Evolutionary conservation across 2,888 invertebrate genomes (phyloP), one percentile per base, ranked within the genome.

Genomic region (Venusia cambrica): DNA sequence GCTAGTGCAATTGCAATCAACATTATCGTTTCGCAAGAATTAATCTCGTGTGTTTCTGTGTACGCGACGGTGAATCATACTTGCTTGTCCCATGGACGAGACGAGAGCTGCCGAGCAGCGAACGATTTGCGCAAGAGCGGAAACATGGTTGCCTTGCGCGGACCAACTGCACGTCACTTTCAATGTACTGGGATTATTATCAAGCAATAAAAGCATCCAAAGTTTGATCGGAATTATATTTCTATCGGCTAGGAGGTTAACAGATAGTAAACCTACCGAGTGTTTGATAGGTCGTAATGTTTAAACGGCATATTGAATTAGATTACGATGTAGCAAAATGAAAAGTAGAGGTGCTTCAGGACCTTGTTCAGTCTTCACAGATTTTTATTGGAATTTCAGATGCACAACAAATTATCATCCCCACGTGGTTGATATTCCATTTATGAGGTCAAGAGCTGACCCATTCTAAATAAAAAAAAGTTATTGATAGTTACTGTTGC

Each of bases 61-160:
- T 51, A 40, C 48, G 45, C 28, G 45, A 13, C 47, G 45, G 51
- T 57, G 65, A 64, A 51, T 63, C 63, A 63, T 45, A 36, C 37
- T 47, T 44, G 49, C 45, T 47, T 44, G 49, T 46, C 45, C 50
- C 39, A 47, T 48, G 55, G 56, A 50, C 38, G 42, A 53, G 50
- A 24, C 42, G 49, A 45, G 57, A 47, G 49, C 48, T 40, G 48
- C 47, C 51, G 48, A 57, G 53, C 51, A 47, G 39, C 34, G 51
- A 48, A 38, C 38, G 51, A 53, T 60, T 68, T 66, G 62, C 61
- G 60, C 56, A 65, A 65, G 49, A 62, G 52, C 57, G 57, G 64
- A 62, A 65, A 65, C 57, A 54, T 53, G 58, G 62, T 54, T 51
- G 52, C 54, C 56, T 62, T 58, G 60, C 46, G 48, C 51, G 48